Evolutionary conservation across 2,113 vertebrate species (phyloP).

Genomic region (Excalfactoria chinensis): DNA sequence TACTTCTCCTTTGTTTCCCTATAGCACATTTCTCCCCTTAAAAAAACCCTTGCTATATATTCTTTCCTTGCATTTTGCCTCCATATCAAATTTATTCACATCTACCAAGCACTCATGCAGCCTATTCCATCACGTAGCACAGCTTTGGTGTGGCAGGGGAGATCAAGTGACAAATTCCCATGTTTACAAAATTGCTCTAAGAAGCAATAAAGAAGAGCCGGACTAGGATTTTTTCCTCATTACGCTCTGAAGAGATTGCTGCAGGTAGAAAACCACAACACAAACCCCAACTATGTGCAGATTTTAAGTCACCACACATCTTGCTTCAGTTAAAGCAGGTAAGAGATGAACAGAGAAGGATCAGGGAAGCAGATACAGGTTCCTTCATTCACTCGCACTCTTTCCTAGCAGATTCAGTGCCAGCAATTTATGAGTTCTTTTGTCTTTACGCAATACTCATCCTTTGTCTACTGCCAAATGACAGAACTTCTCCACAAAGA

Average conservation of each 20-base stretch:
- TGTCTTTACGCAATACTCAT: neutral
- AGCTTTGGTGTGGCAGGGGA: neutral
- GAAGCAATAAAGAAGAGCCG: neutral
- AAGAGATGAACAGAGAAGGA: neutral
- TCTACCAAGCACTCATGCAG: neutral
- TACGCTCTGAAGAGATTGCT: neutral
- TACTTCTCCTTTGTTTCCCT: neutral
- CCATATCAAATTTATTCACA: neutral
- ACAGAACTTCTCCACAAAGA: neutral
- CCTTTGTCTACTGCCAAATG: neutral
- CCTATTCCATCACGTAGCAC: neutral
- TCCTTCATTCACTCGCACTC: neutral
- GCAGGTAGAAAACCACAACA: neutral
- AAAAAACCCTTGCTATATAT: neutral
- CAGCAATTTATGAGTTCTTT: neutral
- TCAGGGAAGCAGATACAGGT: neutral
- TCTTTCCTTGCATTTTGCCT: neutral
- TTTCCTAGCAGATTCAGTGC: neutral
- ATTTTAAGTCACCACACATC: neutral
- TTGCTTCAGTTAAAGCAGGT: neutral
- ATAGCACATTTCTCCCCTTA: neutral
- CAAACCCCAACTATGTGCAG: neutral
- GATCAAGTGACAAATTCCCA: neutral
- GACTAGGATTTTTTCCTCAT: fast-evolving
- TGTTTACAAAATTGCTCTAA: neutral